phyloP scores from a whole-genome alignment of 2,888 invertebrate species.

The Apamea anceps region DNA sequence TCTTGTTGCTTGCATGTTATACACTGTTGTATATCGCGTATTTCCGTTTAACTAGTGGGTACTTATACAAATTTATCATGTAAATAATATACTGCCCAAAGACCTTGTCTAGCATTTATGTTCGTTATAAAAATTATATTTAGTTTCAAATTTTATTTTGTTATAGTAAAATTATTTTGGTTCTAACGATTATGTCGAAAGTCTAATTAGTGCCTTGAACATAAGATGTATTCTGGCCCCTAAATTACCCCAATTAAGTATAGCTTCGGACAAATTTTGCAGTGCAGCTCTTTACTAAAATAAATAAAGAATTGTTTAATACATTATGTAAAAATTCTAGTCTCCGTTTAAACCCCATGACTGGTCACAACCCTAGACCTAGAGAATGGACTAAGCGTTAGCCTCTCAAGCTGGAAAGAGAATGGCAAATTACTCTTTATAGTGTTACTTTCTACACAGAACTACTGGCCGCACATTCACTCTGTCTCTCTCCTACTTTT shows the following conservation, averaged over 20 bases:
- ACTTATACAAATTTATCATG: constrained; percentile 49
- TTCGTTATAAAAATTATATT: constrained; percentile 34
- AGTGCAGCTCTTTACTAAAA: background rate
- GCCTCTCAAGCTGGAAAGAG: background rate
- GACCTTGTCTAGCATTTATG: constrained; percentile 36
- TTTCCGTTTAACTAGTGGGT: constrained; percentile 37
- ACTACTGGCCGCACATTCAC: background rate
- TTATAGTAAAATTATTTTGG: constrained; percentile 27
- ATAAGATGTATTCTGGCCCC: background rate
- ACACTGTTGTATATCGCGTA: constrained; percentile 29
- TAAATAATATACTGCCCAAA: constrained; percentile 28
- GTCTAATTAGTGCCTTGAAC: constrained; percentile 33
- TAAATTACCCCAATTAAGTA: constrained; percentile 23
- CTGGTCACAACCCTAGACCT: background rate
- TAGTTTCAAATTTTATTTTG: constrained; percentile 27
- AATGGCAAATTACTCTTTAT: background rate
- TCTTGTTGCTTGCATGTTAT: constrained; percentile 23
- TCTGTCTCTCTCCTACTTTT: background rate
- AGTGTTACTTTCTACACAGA: background rate
- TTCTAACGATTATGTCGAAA: background rate
- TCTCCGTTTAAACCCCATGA: background rate
- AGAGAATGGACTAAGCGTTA: background rate
- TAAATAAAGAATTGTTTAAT: background rate
- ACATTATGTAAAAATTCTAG: background rate
- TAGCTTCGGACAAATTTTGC: background rate